Evolutionary conservation across 2,797 vertebrate species (phyloP).

Genomic region (Schizopygopsis malacanthus): DNA sequence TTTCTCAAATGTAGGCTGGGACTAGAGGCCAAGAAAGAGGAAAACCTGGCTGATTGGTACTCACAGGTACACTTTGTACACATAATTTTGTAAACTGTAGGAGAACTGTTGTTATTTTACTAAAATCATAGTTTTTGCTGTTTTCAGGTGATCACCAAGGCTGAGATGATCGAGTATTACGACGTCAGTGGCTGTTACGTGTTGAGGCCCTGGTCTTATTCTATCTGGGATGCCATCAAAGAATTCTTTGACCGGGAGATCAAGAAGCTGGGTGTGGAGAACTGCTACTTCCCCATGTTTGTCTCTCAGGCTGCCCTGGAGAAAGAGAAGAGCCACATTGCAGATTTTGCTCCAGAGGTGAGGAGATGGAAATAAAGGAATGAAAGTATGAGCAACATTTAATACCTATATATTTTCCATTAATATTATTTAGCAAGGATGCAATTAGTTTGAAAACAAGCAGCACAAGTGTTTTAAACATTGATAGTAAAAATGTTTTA

Average conservation of each 20-base stretch:
- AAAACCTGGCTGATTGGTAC: conserved; percentile 96
- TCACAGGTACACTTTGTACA: conserved; percentile 83
- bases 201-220: conserved; percentile 92
- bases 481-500: background rate
- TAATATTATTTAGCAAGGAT: background rate
- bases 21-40: conserved; percentile 95
- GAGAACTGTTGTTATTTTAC: background rate
- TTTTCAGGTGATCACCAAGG: conserved; percentile 94
- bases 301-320: conserved; percentile 96
- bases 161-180: conserved; percentile 99
- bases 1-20: conserved; percentile 82
- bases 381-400: background rate
- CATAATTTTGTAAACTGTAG: background rate
- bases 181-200: conserved; percentile 98
- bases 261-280: conserved; percentile 96
- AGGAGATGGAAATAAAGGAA: conserved; percentile 4
- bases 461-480: background rate
- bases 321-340: conserved; percentile 93
- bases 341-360: conserved; percentile 98
- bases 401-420: background rate
- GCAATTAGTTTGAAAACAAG: background rate
- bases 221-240: conserved; percentile 95
- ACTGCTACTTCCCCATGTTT: conserved; percentile 99
- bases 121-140: background rate
- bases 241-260: conserved; percentile 94